A percentile compares a stretch with the other conserved stretches of the same genome.
phyloP scores from a whole-genome alignment of 1,140 invertebrate species.

The Ectropis grisescens region DNA sequence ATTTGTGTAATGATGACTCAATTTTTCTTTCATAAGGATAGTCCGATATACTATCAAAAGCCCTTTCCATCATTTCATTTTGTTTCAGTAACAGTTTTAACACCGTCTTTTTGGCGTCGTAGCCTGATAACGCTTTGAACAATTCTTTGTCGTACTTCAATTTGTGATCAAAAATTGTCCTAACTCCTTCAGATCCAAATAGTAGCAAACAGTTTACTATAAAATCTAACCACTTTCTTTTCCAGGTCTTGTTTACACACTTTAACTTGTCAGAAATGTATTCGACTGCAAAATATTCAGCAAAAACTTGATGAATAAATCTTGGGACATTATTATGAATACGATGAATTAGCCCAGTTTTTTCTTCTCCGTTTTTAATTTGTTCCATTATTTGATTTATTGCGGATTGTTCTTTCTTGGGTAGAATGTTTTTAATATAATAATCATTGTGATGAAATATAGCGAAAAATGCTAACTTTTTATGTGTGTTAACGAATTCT shows the following conservation, averaged over 20 bases:
- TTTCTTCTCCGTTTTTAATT: neutral
- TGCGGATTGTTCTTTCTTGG: neutral
- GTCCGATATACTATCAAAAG: no score
- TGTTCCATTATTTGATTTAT: neutral
- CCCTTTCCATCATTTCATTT: no score
- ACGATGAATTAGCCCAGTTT: slow-evolving; percentile 1
- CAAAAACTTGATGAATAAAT: slow-evolving; percentile 1
- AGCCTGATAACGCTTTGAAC: neutral
- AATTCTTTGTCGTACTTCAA: no score
- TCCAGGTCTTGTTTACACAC: neutral
- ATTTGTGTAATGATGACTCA: no score
- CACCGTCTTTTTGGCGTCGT: slow-evolving; percentile 2
- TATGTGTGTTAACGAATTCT: slow-evolving; percentile 3
- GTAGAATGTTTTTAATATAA: neutral
- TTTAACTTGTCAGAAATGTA: slow-evolving; percentile 1
- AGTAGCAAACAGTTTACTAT: no score
- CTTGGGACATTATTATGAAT: neutral
- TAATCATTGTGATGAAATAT: neutral
- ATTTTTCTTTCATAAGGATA: no score
- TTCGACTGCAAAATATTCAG: slow-evolving; percentile 20
- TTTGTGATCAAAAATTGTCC: no score
- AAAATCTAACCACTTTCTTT: no score
- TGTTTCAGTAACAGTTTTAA: neutral
- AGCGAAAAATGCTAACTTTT: slow-evolving; percentile 2
- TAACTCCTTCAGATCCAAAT: no score